These are phyloP conservation scores for Antheraea yamamai DNA, from an alignment of 2,888 invertebrate species.

Conservation along the genomic window DNA sequence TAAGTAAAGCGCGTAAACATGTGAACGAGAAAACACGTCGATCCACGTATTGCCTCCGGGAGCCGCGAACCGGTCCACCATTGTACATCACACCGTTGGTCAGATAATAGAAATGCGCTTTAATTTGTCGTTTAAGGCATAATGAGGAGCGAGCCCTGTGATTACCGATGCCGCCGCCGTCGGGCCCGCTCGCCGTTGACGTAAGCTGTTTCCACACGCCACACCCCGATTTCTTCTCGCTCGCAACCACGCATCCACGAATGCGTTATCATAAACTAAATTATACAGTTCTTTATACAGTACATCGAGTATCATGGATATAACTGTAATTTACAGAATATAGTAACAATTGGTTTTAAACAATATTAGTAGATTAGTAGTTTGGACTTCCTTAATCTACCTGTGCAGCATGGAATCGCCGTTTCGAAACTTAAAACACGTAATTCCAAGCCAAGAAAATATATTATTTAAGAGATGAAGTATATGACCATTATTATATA, in stretches of 20 bases:
- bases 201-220: conserved; percentile 68
- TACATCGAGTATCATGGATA: conserved; percentile 20
- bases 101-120: conserved; percentile 81
- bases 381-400: not conserved
- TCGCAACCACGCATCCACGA: conserved; percentile 51
- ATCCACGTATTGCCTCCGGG: conserved; percentile 40
- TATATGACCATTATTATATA: not conserved
- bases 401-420: not conserved
- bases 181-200: conserved; percentile 80
- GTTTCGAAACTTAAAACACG: not conserved
- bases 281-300: not conserved
- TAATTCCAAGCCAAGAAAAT: not conserved
- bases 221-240: conserved; percentile 42
- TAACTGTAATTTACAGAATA: conserved; percentile 21
- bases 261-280: conserved; percentile 45
- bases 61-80: conserved; percentile 59
- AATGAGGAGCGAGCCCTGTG: conserved; percentile 81
- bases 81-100: conserved; percentile 68
- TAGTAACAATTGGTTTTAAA: conserved; percentile 16
- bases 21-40: conserved; percentile 45
- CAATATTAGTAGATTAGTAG: not conserved
- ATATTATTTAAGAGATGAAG: not conserved
- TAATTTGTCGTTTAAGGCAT: conserved; percentile 82
- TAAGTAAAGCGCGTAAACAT: conserved; percentile 49
- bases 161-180: conserved; percentile 80